Conservation (phyloP, 2,888 invertebrate species). For the Sturmia bella region DNA sequence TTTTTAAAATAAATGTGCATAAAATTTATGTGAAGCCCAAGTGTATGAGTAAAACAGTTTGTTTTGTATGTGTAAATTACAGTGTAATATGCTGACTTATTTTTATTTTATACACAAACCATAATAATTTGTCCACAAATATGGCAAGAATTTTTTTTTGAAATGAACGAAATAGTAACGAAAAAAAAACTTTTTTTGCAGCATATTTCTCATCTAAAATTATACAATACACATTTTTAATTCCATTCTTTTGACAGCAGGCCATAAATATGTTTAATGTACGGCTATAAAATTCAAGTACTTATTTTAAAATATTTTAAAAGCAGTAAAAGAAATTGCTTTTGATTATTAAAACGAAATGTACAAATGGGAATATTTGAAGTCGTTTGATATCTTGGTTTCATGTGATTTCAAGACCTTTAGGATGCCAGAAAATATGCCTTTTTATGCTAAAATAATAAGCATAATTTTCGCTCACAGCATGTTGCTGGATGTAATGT, state of each 20-base stretch:
- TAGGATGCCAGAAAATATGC: too few species aligned
- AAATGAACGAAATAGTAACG: not conserved
- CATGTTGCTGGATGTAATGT: too few species aligned
- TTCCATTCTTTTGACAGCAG: conserved; percentile 17
- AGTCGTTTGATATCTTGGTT: too few species aligned
- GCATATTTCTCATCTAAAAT: conserved; percentile 27
- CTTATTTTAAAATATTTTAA: not conserved
- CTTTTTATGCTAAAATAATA: too few species aligned
- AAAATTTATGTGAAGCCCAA: conserved; percentile 49
- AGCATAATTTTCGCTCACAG: too few species aligned
- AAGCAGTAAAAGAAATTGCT: not conserved
- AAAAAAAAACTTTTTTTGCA: conserved; percentile 5
- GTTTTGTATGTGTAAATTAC: conserved; percentile 13
- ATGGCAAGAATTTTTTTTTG: not conserved
- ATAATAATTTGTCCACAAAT: conserved; percentile 63
- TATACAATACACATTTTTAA: conserved; percentile 34
- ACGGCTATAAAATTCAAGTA: conserved; percentile 22
- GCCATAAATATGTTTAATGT: conserved; percentile 34
- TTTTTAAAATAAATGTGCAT: conserved; percentile 50
- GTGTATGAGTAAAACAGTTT: conserved; percentile 14
- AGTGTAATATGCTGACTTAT: conserved; percentile 33
- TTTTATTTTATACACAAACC: conserved; percentile 38
- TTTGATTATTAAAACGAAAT: too few species aligned
- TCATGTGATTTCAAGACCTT: too few species aligned
- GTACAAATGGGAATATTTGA: too few species aligned